Percentiles rank a stretch among this genome's conserved stretches.
These are phyloP conservation scores for Oreochromis grahami DNA, from an alignment of 2,797 vertebrate genomes.

Conservation along the genomic window DNA sequence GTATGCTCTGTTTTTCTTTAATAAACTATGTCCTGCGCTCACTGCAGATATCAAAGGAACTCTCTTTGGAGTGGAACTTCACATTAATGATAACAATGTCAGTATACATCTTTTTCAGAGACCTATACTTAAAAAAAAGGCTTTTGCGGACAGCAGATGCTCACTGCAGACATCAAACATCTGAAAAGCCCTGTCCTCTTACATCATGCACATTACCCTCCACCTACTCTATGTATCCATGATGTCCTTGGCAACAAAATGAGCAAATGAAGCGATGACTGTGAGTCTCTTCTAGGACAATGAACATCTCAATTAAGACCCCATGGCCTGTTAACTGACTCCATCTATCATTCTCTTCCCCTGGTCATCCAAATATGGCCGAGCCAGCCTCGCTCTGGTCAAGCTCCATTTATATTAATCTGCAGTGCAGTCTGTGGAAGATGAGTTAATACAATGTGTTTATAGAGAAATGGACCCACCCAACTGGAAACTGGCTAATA, in stretches of 20 bases:
- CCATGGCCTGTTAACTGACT: constrained; percentile 41
- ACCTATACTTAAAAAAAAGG: neutral
- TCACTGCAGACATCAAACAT: neutral
- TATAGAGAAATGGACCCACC: constrained; percentile 14
- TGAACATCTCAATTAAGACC: constrained; percentile 63
- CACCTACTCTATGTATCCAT: neutral
- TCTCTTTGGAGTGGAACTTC: neutral
- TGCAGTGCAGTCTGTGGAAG: neutral
- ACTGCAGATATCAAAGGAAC: neutral
- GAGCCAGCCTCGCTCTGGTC: constrained; percentile 13
- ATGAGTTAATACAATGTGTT: constrained; percentile 23
- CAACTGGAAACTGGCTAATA: constrained; percentile 6
- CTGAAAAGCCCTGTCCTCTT: neutral
- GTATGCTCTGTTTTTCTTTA: neutral
- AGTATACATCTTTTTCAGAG: neutral
- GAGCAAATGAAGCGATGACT: constrained; percentile 40
- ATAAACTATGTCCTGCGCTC: neutral
- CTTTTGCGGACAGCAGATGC: neutral
- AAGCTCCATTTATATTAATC: constrained; percentile 42
- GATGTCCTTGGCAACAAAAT: constrained; percentile 17
- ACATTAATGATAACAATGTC: neutral
- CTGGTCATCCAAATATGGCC: constrained; percentile 22
- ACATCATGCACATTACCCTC: constrained; percentile 1
- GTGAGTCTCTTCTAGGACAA: constrained; percentile 38
- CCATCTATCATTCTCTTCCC: constrained; percentile 44